Evolutionary conservation across 2,797 vertebrate species (phyloP).

Genomic region (Toxotes lorentzi): DNA sequence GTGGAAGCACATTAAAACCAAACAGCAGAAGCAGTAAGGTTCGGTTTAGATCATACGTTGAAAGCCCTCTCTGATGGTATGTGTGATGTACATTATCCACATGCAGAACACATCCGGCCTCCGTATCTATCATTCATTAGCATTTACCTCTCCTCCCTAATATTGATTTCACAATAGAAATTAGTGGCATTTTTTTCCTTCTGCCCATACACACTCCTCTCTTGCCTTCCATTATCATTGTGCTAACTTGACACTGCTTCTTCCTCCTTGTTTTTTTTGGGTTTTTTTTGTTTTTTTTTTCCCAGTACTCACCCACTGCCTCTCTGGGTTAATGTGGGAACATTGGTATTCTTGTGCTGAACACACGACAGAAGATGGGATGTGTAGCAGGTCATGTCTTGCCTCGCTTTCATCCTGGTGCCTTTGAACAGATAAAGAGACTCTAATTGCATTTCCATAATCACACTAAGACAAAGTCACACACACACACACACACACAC

Average conservation of each 20-base stretch:
- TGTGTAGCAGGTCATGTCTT: conserved; percentile 79
- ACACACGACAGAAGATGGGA: conserved; percentile 69
- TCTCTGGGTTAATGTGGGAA: conserved; percentile 73
- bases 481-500: conserved; percentile 21
- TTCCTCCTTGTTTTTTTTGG: not conserved
- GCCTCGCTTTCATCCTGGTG: conserved; percentile 75
- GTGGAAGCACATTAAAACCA: conserved; percentile 10
- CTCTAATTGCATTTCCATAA: conserved; percentile 85
- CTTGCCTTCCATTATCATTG: conserved; percentile 30
- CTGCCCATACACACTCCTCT: conserved; percentile 34
- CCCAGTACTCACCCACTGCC: conserved; percentile 47
- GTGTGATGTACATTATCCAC: conserved; percentile 25
- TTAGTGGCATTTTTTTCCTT: conserved; percentile 27
- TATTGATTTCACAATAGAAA: conserved; percentile 66
- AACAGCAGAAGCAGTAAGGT: conserved; percentile 10
- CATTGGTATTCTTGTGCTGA: conserved; percentile 81
- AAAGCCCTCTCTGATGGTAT: conserved; percentile 26
- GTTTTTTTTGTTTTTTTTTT: conserved; percentile 15
- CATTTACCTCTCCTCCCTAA: conserved; percentile 32
- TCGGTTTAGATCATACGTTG: conserved; percentile 24
- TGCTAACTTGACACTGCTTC: conserved; percentile 16
- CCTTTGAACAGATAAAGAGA: conserved; percentile 84
- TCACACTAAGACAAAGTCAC: conserved; percentile 69
- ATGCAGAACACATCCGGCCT: conserved; percentile 27
- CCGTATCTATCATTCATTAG: conserved; percentile 33